phyloP scores from a whole-genome alignment of 2,888 invertebrate species.

The Epinotia bilunana region DNA sequence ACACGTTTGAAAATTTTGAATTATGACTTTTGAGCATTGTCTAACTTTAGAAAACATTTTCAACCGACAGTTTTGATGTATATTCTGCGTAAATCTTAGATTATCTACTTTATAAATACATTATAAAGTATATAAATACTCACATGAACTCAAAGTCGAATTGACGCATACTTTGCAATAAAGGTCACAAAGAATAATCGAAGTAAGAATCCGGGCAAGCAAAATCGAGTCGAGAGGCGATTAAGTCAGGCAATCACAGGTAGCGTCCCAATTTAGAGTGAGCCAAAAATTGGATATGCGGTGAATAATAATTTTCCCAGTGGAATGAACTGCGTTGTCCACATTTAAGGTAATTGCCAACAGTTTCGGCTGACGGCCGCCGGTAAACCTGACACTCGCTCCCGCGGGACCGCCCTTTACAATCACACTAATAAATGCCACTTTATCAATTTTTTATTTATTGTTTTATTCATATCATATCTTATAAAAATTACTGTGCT shows the following conservation, averaged over 20 bases:
- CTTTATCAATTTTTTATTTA: slow-evolving; percentile 79
- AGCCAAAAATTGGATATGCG: slow-evolving; percentile 79
- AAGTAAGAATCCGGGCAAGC: slow-evolving; percentile 28
- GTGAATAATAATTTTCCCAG: slow-evolving; percentile 81
- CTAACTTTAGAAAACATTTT: slow-evolving; percentile 44
- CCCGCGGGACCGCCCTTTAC: slow-evolving; percentile 78
- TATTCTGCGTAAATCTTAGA: background rate
- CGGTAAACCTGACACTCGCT: slow-evolving; percentile 77
- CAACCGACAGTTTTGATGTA: slow-evolving; percentile 22
- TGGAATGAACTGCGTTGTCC: slow-evolving; percentile 79
- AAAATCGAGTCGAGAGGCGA: slow-evolving; percentile 51
- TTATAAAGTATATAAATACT: too few relatives aligned
- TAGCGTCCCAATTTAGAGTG: slow-evolving; percentile 71
- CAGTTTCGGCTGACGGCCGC: slow-evolving; percentile 80
- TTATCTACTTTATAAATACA: too few relatives aligned
- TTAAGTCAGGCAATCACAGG: slow-evolving; percentile 71
- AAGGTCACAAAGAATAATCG: slow-evolving; percentile 3
- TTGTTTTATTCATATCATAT: slow-evolving; percentile 52
- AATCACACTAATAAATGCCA: slow-evolving; percentile 81
- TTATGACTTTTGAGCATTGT: slow-evolving; percentile 49
- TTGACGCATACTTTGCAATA: background rate
- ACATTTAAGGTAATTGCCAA: slow-evolving; percentile 83
- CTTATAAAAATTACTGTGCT: slow-evolving; percentile 44
- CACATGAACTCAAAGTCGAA: background rate
- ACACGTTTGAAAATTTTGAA: slow-evolving; percentile 57